These are phyloP conservation scores for Hyaena hyaena DNA, from an alignment of 2,113 vertebrate genomes.

Conservation along the genomic window DNA sequence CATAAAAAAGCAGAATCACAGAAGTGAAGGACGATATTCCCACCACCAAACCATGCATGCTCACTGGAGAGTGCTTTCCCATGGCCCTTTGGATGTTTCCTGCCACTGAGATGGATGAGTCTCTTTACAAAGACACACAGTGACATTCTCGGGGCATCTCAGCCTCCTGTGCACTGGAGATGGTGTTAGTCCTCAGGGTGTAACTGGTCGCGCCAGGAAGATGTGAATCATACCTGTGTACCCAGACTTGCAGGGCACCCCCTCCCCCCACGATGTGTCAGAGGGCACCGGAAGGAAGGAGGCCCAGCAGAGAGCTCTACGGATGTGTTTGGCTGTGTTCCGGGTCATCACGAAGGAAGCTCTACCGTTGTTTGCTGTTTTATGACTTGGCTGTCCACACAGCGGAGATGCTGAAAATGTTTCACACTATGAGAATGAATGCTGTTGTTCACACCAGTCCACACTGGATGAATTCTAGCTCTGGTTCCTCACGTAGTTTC, in stretches of 20 bases:
- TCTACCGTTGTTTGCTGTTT: neutral
- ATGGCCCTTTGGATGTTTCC: neutral
- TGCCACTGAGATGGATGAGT: accelerated
- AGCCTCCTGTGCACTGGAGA: accelerated
- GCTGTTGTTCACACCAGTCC: accelerated
- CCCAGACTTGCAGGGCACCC: neutral
- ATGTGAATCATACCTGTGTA: neutral
- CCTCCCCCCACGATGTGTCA: no score
- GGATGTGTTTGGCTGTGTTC: accelerated
- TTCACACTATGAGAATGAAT: accelerated
- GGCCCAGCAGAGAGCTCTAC: neutral
- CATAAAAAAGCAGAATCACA: neutral
- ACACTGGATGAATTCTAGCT: accelerated
- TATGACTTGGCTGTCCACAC: neutral
- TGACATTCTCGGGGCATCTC: neutral
- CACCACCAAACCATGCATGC: accelerated
- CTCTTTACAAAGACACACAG: neutral
- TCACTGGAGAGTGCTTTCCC: neutral
- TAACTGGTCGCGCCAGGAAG: neutral
- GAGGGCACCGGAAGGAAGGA: accelerated
- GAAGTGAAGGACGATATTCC: accelerated
- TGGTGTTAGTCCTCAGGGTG: neutral
- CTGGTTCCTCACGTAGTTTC: accelerated
- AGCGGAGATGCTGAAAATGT: neutral
- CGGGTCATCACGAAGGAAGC: no score